phyloP scores from a whole-genome alignment of 2,888 invertebrate genomes.

The Oasisia sp. region DNA sequence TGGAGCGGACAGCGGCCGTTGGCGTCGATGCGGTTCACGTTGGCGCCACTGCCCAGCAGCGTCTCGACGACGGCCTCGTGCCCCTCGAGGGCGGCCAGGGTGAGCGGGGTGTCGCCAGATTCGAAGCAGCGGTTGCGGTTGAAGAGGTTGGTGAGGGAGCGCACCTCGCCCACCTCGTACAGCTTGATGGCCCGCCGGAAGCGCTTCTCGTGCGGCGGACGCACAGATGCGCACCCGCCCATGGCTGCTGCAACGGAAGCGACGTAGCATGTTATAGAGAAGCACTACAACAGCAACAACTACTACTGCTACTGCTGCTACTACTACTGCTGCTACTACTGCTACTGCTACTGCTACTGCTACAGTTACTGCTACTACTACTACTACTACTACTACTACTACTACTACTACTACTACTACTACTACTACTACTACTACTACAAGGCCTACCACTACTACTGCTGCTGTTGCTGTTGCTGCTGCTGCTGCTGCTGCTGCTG shows the following conservation, averaged over 20 bases:
- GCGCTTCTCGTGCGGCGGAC: constrained; percentile 39
- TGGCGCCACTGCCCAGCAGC: constrained; percentile 40
- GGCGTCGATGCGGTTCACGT: constrained; percentile 40
- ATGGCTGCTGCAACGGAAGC: constrained; percentile 30
- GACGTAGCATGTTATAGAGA: not conserved
- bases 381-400: no score
- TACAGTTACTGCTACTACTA: no score
- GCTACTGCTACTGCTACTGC: no score
- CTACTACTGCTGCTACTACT: no score
- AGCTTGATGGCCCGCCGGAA: constrained; percentile 43
- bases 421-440: no score
- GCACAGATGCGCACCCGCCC: constrained; percentile 39
- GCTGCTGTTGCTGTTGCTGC: no score
- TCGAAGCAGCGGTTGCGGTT: constrained; percentile 43
- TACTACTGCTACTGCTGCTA: no score
- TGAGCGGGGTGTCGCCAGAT: constrained; percentile 41
- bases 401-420: no score
- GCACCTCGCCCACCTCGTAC: constrained; percentile 41
- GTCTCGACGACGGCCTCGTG: constrained; percentile 43
- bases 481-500: no score
- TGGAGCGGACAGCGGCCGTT: constrained; percentile 40
- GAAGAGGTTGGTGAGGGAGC: constrained; percentile 39
- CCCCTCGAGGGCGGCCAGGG: constrained; percentile 42
- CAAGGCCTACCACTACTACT: no score
- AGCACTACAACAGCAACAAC: no score